These are phyloP conservation scores for Drosophila ananassae DNA, from an alignment of 1,140 invertebrate genomes.

Conservation along the genomic window DNA sequence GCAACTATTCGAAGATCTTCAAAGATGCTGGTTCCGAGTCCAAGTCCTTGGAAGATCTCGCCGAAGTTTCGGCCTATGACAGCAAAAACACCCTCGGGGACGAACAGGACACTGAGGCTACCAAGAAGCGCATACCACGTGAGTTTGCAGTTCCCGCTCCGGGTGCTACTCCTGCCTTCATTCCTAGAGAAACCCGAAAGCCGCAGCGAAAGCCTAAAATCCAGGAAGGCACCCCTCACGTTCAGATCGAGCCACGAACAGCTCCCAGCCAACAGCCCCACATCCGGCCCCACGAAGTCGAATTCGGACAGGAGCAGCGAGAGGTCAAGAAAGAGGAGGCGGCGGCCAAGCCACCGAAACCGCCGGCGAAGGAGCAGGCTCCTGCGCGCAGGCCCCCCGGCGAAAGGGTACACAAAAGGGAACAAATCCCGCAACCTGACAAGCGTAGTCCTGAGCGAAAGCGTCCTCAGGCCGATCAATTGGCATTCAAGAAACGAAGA, in stretches of 20 bases:
- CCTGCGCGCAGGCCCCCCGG: neutral
- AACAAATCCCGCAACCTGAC: neutral
- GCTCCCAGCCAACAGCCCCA: conserved; percentile 11
- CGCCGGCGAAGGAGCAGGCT: neutral
- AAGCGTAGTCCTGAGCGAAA: neutral
- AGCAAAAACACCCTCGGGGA: neutral
- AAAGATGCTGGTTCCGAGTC: too few species aligned
- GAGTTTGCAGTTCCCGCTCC: neutral
- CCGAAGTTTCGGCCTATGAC: neutral
- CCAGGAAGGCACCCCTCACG: conserved; percentile 12
- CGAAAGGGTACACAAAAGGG: neutral
- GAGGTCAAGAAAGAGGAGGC: neutral
- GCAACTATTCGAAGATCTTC: too few species aligned
- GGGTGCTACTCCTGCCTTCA: neutral
- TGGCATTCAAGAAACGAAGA: neutral
- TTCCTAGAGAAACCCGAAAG: neutral
- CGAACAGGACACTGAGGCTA: neutral
- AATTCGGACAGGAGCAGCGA: neutral
- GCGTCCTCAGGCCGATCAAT: neutral
- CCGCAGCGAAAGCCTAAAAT: neutral
- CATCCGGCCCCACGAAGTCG: neutral
- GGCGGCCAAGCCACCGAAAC: neutral
- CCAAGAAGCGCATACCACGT: neutral
- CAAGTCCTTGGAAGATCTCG: neutral
- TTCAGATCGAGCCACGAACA: conserved; percentile 2